A percentile compares a stretch with the other conserved stretches of the same genome.
phyloP scores from a whole-genome alignment of 1,140 invertebrate genomes.

The Neuroterus valhalla region DNA sequence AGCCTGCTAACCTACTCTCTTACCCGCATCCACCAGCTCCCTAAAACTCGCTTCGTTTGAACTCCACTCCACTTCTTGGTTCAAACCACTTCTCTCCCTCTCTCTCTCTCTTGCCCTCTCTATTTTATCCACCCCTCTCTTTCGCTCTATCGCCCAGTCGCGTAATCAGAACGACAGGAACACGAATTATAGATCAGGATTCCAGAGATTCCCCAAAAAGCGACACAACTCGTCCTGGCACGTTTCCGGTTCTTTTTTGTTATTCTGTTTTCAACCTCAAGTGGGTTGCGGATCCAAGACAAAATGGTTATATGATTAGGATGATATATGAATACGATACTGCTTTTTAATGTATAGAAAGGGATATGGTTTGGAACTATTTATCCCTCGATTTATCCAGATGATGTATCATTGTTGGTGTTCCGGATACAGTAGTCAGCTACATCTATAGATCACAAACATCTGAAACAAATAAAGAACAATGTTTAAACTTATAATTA shows the following conservation, averaged over 20 bases:
- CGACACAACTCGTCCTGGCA: constrained; percentile 20
- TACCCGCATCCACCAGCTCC: constrained; percentile 66
- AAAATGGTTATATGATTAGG: too few relatives aligned
- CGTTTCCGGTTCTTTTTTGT: constrained; percentile 17
- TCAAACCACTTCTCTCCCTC: constrained; percentile 47
- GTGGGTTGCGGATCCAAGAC: too few relatives aligned
- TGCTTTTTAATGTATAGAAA: too few relatives aligned
- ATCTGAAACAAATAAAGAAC: too few relatives aligned
- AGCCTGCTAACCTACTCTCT: constrained; percentile 73
- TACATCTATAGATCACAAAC: too few relatives aligned
- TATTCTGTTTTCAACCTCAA: constrained; percentile 6
- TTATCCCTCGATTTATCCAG: too few relatives aligned
- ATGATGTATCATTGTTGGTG: too few relatives aligned
- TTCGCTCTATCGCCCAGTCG: constrained; percentile 33
- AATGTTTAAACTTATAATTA: too few relatives aligned
- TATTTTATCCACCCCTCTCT: constrained; percentile 35
- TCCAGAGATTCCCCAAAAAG: constrained; percentile 25
- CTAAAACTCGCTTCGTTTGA: constrained; percentile 59
- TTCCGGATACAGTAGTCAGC: too few relatives aligned
- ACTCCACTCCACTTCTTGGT: constrained; percentile 37
- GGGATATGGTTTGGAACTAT: too few relatives aligned
- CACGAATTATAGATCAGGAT: constrained; percentile 30
- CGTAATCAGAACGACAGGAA: constrained; percentile 24
- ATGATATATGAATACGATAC: too few relatives aligned
- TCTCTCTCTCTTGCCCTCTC: constrained; percentile 32